Percentiles rank a stretch among this genome's conserved stretches.
Conservation (phyloP, 2,113 vertebrate genomes). For the Sclerurus mexicanus region DNA sequence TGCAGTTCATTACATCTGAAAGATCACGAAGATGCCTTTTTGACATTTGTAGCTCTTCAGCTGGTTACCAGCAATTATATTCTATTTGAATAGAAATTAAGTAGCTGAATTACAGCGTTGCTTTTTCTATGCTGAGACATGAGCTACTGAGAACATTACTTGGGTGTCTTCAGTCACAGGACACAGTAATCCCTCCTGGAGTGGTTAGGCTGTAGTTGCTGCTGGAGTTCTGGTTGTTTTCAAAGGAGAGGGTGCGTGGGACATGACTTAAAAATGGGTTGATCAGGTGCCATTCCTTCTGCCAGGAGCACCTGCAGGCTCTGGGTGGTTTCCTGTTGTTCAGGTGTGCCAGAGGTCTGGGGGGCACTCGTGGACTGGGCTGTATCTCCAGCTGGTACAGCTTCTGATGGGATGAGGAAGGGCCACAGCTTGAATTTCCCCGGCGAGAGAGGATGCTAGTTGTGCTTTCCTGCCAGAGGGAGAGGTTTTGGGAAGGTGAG, state of each 20-base stretch:
- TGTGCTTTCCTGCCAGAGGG: rapidly evolving
- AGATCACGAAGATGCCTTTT: neutral
- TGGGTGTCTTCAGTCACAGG: neutral
- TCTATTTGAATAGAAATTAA: neutral
- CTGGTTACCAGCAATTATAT: neutral
- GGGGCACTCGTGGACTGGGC: rapidly evolving
- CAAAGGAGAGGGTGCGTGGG: neutral
- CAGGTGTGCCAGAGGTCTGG: neutral
- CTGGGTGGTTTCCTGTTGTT: neutral
- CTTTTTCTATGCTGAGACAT: neutral
- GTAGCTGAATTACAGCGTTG: neutral
- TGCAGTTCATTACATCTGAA: slow-evolving; percentile 11
- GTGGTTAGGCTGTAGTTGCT: neutral
- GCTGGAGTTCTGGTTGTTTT: neutral
- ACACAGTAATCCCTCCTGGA: neutral
- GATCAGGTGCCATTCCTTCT: neutral
- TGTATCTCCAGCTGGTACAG: neutral
- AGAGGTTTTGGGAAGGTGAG: neutral
- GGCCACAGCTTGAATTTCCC: neutral
- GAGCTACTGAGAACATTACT: neutral
- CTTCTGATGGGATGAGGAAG: neutral
- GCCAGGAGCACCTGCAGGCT: neutral
- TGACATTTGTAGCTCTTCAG: slow-evolving; percentile 16
- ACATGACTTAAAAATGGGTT: neutral
- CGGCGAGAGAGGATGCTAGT: neutral